Percentiles rank a stretch among this genome's conserved stretches.
phyloP scores from a whole-genome alignment of 2,797 vertebrate species.

The Tokudaia tokunoshimensis region DNA sequence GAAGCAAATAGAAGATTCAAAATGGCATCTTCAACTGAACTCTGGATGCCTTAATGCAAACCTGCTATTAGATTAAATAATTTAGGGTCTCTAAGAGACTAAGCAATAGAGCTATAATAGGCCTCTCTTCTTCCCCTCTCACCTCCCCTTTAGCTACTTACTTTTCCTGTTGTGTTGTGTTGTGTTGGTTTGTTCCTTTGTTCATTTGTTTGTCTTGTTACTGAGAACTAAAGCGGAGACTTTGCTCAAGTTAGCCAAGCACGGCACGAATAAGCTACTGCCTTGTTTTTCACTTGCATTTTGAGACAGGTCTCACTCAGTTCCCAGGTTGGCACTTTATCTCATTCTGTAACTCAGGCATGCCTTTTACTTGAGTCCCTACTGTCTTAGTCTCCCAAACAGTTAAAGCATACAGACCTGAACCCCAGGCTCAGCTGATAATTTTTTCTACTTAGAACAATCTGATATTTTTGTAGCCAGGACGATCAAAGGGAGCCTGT shows the following conservation, averaged over 20 bases:
- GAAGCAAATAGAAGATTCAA: conserved; percentile 11
- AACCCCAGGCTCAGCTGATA: no score
- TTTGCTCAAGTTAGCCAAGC: background rate
- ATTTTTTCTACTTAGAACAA: background rate
- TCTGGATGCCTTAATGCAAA: background rate
- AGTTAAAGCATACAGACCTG: background rate
- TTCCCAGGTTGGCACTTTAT: background rate
- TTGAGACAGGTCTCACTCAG: background rate
- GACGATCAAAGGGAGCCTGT: background rate
- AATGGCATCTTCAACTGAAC: background rate
- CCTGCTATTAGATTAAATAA: background rate
- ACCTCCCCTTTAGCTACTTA: background rate
- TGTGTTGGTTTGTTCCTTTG: background rate
- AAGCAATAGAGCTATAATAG: background rate
- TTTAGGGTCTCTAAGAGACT: background rate
- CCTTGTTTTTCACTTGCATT: background rate
- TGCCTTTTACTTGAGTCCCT: background rate
- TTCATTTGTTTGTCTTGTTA: background rate
- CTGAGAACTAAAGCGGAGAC: background rate
- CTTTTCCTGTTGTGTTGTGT: background rate
- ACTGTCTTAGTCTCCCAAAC: background rate
- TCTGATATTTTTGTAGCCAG: background rate
- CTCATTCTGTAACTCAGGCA: background rate
- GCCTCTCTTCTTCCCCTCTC: background rate
- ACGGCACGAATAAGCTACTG: background rate